Evolutionary conservation across 1,140 invertebrate genomes (phyloP), one percentile per base, ranked within the genome.

Genomic region (Lanistes nyassanus): DNA sequence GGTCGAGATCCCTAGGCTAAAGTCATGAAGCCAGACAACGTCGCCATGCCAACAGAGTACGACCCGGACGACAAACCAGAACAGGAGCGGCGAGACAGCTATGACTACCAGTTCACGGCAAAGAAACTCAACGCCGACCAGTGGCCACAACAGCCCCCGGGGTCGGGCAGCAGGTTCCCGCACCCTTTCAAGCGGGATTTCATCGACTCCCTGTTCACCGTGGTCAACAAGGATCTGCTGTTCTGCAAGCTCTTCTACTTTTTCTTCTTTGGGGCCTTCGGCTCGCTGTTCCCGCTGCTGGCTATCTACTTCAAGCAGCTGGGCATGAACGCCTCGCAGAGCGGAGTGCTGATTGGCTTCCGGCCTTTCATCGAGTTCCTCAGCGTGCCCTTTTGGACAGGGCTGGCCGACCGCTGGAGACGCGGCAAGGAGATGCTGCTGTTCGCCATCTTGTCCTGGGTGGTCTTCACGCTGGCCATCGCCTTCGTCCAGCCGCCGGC

Each of bases 231-330:
- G 56, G 87, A 88, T 67, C 74, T 89, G 23, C 79, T 89, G 5
- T 83, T 88, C 39, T 85, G 86, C 71, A 89, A 89, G 74, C 67
- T 86, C 21, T 99, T 99, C 89, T 99, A 99, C 88, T 99, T 99
- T 89, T 99, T 99, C 92, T 99, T 99, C 90, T 99, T 99, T 87
- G 97, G 98, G 3, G 98, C 98, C 1, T 99, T 99, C 84, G 98
- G 98, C 9, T 98, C 97, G 0, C 91, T 99, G 0, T 99, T 99
- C 86, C 98, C 98, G 0, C 90, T 99, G 37, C 96, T 99, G 94
- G 98, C 96, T 31, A 96, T 99, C 31, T 99, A 99, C 89, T 99
- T 99, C 91, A 99, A 94, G 82, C 97, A 98, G 90, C 94, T 99
- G 93, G 98, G 97, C 11, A 98, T 99, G 96, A 98, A 98, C 89